A percentile compares a stretch with the other conserved stretches of the same genome.
Evolutionary conservation across 1,140 invertebrate species (phyloP).

Genomic region (Aphelenchoides avenae): DNA sequence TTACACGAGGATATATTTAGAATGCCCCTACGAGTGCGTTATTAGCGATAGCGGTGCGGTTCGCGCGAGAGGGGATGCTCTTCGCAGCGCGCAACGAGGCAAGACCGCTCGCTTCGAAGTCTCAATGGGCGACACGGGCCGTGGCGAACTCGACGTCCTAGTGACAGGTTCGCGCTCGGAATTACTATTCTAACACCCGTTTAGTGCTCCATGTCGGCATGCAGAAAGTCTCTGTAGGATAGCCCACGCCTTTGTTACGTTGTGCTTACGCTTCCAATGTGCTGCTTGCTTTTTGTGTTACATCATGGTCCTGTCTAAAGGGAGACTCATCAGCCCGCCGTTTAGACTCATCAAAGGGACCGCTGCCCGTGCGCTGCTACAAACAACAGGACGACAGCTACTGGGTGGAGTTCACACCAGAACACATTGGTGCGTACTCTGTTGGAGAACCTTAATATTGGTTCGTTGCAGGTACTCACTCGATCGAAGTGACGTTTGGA

Average conservation of each 20-base stretch:
- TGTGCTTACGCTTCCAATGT: constrained; percentile 6
- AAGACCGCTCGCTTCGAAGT: constrained; percentile 67
- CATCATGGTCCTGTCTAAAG: constrained; percentile 4
- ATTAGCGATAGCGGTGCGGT: constrained; percentile 44
- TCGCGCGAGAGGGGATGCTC: constrained; percentile 62
- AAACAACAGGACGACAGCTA: constrained; percentile 88
- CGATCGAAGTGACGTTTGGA: constrained; percentile 82
- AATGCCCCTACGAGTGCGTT: constrained; percentile 54
- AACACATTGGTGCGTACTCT: constrained; percentile 59
- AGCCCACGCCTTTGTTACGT: constrained; percentile 8
- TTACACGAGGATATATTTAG: constrained; percentile 50
- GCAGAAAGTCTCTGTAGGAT: not conserved
- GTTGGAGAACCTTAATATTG: constrained; percentile 15
- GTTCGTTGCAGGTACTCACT: constrained; percentile 67
- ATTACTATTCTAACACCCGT: not conserved
- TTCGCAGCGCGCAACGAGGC: constrained; percentile 65
- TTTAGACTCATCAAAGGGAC: constrained; percentile 75
- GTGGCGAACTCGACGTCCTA: constrained; percentile 61
- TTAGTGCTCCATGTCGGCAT: constrained; percentile 9
- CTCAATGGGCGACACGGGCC: constrained; percentile 62
- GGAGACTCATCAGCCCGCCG: constrained; percentile 24
- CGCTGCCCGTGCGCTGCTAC: constrained; percentile 85
- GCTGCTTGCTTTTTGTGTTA: constrained; percentile 11
- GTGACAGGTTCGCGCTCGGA: constrained; percentile 59
- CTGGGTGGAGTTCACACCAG: constrained; percentile 83